A percentile compares a stretch with the other conserved stretches of the same genome.
Evolutionary conservation across 2,113 vertebrate species (phyloP).

Genomic region (Equus quagga): DNA sequence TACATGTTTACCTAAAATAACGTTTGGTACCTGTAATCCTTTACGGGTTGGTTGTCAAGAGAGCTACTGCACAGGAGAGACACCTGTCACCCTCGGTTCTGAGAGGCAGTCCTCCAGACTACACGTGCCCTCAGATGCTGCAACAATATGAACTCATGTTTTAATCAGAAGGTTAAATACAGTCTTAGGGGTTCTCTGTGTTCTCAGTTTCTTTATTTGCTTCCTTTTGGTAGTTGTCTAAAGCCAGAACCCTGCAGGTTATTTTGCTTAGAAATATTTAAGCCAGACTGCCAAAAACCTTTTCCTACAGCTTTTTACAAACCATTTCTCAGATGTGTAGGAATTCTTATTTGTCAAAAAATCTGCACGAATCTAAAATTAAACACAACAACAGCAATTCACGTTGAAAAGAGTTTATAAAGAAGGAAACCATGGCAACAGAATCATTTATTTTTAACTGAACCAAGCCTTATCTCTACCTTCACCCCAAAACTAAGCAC

Average conservation of each 20-base stretch:
- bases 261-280: conserved; percentile 66
- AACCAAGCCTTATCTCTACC: conserved; percentile 49
- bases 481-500: conserved; percentile 52
- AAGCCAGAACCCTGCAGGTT: conserved; percentile 46
- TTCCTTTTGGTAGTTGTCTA: conserved; percentile 56
- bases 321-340: conserved; percentile 64
- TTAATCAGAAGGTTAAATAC: conserved; percentile 19
- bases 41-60: neutral
- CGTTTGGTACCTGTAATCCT: neutral
- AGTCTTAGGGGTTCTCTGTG: neutral
- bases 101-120: neutral
- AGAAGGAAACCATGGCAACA: conserved; percentile 81
- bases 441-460: conserved; percentile 77
- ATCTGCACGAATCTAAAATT: conserved; percentile 83
- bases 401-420: conserved; percentile 64
- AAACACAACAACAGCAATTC: conserved; percentile 79
- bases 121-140: neutral
- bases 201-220: conserved; percentile 4
- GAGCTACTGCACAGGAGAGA: neutral
- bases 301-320: conserved; percentile 63
- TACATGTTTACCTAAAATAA: neutral
- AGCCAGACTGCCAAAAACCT: conserved; percentile 61
- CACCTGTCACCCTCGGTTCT: neutral
- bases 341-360: conserved; percentile 75
- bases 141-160: neutral